A percentile compares a stretch with the other conserved stretches of the same genome.
phyloP scores from a whole-genome alignment of 2,113 vertebrate species.

The Mirza zaza region DNA sequence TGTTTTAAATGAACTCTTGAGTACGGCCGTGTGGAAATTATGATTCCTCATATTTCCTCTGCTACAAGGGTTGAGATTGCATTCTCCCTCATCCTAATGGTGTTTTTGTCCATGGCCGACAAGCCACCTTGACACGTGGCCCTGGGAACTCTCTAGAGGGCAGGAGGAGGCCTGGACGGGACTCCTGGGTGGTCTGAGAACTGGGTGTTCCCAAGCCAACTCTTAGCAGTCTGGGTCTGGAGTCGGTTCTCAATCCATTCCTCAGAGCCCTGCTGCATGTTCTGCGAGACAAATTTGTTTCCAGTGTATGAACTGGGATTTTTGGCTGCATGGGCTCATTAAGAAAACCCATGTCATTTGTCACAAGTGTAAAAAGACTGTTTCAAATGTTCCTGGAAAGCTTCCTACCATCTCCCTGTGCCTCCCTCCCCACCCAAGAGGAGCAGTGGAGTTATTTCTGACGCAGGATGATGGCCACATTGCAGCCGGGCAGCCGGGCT shows the following conservation, averaged over 20 bases:
- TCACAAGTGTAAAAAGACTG: slow-evolving; percentile 45
- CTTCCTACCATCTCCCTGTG: not conserved
- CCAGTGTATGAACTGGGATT: not conserved
- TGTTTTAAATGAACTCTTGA: not conserved
- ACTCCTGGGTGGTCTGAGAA: slow-evolving; percentile 5
- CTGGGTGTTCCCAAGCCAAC: not conserved
- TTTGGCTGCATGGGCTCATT: slow-evolving; percentile 56
- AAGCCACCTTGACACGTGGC: not conserved
- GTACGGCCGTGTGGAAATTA: slow-evolving; percentile 32
- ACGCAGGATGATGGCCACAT: not conserved
- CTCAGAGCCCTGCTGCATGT: not conserved
- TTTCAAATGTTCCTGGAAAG: slow-evolving; percentile 59
- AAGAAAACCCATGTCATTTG: slow-evolving; percentile 52
- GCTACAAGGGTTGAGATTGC: not conserved
- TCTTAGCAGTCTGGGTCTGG: not conserved
- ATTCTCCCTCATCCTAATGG: not conserved
- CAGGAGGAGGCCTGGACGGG: not conserved
- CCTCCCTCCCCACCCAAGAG: not conserved
- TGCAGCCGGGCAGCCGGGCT: not conserved
- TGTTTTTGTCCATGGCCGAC: not conserved
- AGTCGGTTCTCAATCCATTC: not conserved
- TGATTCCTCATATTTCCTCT: not conserved
- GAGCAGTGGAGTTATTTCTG: not conserved
- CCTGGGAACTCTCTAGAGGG: not conserved
- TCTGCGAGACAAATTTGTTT: not conserved